Base-by-base conservation (phyloP, 2,113 vertebrate species). In the Callipepla californica region DNA sequence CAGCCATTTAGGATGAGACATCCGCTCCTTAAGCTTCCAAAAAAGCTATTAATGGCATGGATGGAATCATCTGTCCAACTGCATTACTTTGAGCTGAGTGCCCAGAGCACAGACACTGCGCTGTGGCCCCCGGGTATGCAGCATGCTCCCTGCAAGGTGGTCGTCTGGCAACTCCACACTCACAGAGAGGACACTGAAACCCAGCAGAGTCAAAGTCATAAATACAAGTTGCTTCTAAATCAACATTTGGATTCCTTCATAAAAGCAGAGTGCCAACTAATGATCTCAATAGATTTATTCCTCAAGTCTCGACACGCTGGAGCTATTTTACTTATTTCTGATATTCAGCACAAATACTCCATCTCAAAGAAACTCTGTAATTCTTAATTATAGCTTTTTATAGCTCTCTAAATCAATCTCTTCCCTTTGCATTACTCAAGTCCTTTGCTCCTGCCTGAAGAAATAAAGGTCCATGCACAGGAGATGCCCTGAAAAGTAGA, bases 171-270 rank as follows among this genome's bases (percentile, higher is more conserved):
- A 23, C 34, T 38, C 34, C 34, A 10, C 9, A 9, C 59, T 26
- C 20, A 10, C 34, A 28, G 36, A 26, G 36, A 63, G 25, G 25
- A 16, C 77, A 93, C 93, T 63, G 84, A 38, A 74, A 58, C 50
- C 84, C 85, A 74, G 61, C 67, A 82, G 86, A 92, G 92, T 66
- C 66, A 89, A 92, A 90, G 50, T 77, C 81, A 85, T 59, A 91
- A 95, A 94, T 63, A 93, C 58, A 91, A 92, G 40, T 26, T 67
- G 63, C 44, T 93, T 87, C 78, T 93, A 89, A 94, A 91, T 66
- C 92, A 95, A 87, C 92, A 94, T 87, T 84, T 96, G 84, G 62
- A 80, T 58, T 89, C 86, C 69, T 95, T 90, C 80, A 84, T 74
- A 75, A 93, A 92, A 85, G 30, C 38, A 72, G 34, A 2, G 0